phyloP scores from a whole-genome alignment of 2,888 invertebrate genomes.

The Aricia artaxerxes region DNA sequence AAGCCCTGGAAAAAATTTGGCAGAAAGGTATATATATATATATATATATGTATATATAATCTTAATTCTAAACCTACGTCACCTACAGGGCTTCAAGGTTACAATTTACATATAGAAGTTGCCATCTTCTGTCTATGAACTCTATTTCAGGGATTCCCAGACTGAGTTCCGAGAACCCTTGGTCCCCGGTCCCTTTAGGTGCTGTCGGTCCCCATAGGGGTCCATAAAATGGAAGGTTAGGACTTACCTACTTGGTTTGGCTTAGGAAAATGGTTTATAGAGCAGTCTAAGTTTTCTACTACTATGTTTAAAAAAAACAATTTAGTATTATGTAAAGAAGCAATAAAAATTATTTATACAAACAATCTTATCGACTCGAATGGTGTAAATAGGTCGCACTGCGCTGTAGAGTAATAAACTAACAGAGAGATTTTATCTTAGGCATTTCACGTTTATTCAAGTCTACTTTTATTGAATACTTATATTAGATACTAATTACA shows the following conservation, averaged over 20 bases:
- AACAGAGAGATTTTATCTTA: constrained; percentile 23
- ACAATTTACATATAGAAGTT: too few relatives aligned
- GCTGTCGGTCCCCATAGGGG: neutral
- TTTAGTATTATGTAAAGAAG: constrained; percentile 19
- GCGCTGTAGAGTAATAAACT: constrained; percentile 36
- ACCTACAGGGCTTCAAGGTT: too few relatives aligned
- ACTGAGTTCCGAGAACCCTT: too few relatives aligned
- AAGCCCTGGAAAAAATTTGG: too few relatives aligned
- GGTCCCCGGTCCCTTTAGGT: neutral
- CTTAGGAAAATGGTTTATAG: neutral
- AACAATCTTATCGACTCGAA: constrained; percentile 38
- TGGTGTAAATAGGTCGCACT: constrained; percentile 40
- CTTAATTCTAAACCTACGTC: too few relatives aligned
- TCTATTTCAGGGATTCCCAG: too few relatives aligned
- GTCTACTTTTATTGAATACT: neutral
- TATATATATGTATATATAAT: too few relatives aligned
- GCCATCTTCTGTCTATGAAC: too few relatives aligned
- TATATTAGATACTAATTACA: neutral
- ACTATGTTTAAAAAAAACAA: neutral
- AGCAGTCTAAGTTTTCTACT: neutral
- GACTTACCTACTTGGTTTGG: neutral
- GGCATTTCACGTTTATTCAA: neutral
- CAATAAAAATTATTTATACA: constrained; percentile 31
- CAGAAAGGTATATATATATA: too few relatives aligned
- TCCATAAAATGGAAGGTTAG: neutral